Conservation (phyloP, 2,888 invertebrate species). For the Tridacna crocea region DNA sequence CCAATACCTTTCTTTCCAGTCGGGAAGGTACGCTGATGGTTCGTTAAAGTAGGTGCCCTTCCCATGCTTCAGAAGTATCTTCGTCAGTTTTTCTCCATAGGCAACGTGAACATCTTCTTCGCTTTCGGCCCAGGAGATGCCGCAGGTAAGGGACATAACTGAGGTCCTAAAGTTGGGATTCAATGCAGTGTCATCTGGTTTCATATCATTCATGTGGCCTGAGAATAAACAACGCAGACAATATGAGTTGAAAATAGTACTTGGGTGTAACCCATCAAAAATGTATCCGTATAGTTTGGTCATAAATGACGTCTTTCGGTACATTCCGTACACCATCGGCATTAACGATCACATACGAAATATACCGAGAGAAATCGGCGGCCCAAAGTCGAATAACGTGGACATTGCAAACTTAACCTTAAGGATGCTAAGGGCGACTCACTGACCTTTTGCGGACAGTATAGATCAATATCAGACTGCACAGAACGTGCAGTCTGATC, state of each 20-base stretch:
- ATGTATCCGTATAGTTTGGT: too few relatives aligned
- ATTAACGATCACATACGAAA: too few relatives aligned
- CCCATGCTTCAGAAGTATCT: slow-evolving; percentile 50
- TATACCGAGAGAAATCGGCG: too few relatives aligned
- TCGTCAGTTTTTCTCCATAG: slow-evolving; percentile 32
- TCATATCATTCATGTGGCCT: slow-evolving; percentile 51
- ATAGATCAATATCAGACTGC: too few relatives aligned
- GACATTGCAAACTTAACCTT: too few relatives aligned
- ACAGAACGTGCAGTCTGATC: too few relatives aligned
- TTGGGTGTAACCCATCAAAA: too few relatives aligned
- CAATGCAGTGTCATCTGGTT: slow-evolving; percentile 37
- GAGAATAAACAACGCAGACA: neutral
- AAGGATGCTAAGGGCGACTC: too few relatives aligned
- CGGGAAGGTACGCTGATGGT: slow-evolving; percentile 59
- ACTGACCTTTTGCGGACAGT: too few relatives aligned
- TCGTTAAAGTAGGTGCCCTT: slow-evolving; percentile 70
- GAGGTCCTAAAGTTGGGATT: slow-evolving; percentile 47
- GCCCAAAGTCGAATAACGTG: too few relatives aligned
- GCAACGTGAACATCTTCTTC: slow-evolving; percentile 25
- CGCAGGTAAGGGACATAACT: slow-evolving; percentile 49
- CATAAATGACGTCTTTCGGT: too few relatives aligned
- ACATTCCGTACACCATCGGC: too few relatives aligned
- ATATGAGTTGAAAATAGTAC: neutral
- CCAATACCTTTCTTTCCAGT: slow-evolving; percentile 72
- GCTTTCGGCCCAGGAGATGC: slow-evolving; percentile 26